Conservation (phyloP, 2,797 vertebrate species). For the Sebastes kiyomatsui region DNA sequence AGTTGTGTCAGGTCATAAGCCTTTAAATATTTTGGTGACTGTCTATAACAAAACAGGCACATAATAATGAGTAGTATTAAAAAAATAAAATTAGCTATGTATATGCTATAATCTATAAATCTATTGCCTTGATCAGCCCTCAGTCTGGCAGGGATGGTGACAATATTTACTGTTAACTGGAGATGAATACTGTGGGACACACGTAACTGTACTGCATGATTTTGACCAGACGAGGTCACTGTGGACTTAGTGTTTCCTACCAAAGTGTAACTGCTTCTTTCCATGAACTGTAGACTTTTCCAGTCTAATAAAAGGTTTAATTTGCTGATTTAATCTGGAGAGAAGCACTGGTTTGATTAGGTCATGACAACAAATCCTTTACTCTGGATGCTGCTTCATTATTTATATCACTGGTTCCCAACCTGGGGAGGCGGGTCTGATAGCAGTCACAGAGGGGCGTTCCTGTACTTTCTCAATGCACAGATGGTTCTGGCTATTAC, state of each 20-base stretch:
- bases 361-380: neutral
- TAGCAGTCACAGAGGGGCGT: no score
- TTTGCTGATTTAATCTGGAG: neutral
- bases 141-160: neutral
- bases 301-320: neutral
- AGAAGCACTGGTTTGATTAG: neutral
- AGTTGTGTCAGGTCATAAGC: neutral
- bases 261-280: accelerated
- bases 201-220: neutral
- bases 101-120: neutral
- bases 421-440: no score
- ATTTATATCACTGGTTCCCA: no score
- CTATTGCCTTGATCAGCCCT: neutral
- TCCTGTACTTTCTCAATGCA: no score
- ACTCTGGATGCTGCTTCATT: no score
- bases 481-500: no score
- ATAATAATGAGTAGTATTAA: no score
- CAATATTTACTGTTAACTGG: neutral
- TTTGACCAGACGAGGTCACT: slow-evolving; percentile 42
- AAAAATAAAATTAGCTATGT: neutral
- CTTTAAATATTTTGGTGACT: neutral
- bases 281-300: neutral
- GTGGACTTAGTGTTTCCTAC: neutral
- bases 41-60: neutral
- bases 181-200: neutral